These are phyloP conservation scores for Heliconius hewitsoni DNA, from an alignment of 1,140 invertebrate species.

Conservation along the genomic window DNA sequence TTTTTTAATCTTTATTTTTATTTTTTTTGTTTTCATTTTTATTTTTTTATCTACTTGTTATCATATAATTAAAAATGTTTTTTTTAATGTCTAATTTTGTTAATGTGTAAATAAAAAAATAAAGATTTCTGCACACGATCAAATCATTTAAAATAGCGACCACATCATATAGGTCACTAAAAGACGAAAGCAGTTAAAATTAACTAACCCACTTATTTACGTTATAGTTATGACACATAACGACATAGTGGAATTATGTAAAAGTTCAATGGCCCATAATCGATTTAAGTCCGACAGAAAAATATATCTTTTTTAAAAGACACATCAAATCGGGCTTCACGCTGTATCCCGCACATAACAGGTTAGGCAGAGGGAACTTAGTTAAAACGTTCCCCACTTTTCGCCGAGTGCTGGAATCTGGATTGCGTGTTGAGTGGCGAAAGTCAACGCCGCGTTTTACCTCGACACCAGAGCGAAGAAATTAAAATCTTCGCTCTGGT, in stretches of 20 bases:
- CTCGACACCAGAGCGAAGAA: too few species aligned
- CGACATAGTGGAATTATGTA: background rate
- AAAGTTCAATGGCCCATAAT: background rate
- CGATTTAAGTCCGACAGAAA: background rate
- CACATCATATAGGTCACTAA: slow-evolving; percentile 29
- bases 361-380: too few species aligned
- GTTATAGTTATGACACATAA: slow-evolving; percentile 14
- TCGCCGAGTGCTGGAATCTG: too few species aligned
- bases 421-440: too few species aligned
- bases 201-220: slow-evolving; percentile 34
- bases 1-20: too few species aligned
- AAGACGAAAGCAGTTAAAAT: slow-evolving; percentile 32
- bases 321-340: too few species aligned
- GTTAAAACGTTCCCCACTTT: too few species aligned
- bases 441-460: too few species aligned
- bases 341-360: too few species aligned
- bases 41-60: background rate
- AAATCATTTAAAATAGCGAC: slow-evolving; percentile 17
- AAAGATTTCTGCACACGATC: slow-evolving; percentile 20
- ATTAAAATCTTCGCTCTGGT: too few species aligned
- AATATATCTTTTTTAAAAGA: background rate
- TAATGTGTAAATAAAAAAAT: background rate
- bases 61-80: background rate
- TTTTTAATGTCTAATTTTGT: background rate
- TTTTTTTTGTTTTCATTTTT: slow-evolving; percentile 18